Percentiles rank a stretch among this genome's conserved stretches.
These are phyloP conservation scores for Pissodes strobi DNA, from an alignment of 1,140 invertebrate species.

Conservation along the genomic window DNA sequence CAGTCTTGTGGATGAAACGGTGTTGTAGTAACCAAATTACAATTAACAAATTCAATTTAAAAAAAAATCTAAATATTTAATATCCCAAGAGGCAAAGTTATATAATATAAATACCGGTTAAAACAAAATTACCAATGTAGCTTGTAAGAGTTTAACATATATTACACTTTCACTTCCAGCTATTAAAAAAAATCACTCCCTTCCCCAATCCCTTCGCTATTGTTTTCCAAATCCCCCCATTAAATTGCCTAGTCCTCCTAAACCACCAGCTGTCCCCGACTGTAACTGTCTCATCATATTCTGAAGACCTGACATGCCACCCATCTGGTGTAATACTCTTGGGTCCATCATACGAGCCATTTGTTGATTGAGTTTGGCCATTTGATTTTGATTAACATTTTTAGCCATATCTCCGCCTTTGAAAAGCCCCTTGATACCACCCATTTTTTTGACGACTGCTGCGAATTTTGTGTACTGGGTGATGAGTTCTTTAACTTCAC, in stretches of 20 bases:
- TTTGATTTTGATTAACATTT: conserved; percentile 98
- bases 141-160: too few relatives aligned
- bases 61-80: too few relatives aligned
- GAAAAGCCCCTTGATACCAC: conserved; percentile 98
- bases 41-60: too few relatives aligned
- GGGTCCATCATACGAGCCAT: conserved; percentile 99
- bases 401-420: conserved; percentile 98
- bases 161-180: neutral
- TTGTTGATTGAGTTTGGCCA: conserved; percentile 98
- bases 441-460: conserved; percentile 99
- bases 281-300: conserved; percentile 98
- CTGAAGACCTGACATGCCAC: conserved; percentile 94
- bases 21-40: too few relatives aligned
- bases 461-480: conserved; percentile 99
- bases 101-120: too few relatives aligned
- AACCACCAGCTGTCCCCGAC: conserved; percentile 78
- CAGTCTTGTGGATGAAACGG: too few relatives aligned
- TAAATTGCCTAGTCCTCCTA: conserved; percentile 72
- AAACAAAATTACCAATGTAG: too few relatives aligned
- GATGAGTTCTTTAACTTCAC: conserved; percentile 96
- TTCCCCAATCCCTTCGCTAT: too few relatives aligned
- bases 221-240: conserved; percentile 73
- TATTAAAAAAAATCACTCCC: neutral
- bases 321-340: conserved; percentile 87
- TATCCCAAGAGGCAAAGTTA: too few relatives aligned